Evolutionary conservation across 2,113 vertebrate species (phyloP), one percentile per base, ranked within the genome.

Genomic region (Cephalopterus ornatus): DNA sequence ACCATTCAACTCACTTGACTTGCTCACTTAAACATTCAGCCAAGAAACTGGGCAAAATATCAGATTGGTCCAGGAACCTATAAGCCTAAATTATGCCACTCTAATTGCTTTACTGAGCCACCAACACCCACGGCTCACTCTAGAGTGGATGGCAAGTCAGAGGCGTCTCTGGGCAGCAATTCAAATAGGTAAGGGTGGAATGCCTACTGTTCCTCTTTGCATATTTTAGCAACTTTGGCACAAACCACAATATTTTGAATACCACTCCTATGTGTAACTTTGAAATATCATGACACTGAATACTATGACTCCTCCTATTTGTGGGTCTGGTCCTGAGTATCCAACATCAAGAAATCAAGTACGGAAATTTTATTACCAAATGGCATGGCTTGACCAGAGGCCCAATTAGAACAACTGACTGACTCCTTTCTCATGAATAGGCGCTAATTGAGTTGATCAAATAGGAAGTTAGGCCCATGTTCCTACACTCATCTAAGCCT

Each of bases 51-150:
- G 32, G 56, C 19, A 65, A 91, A 91, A 78, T 9, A 26, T 28
- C 41, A 82, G 30, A 41, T 0, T 46, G 46, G 35, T 23, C 26
- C 46, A 77, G 42, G 1, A 2, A 59, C 0, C 1, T 30, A 18
- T 46, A 80, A 80, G 2, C 12, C 23, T 20, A 42, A 93, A 94
- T 63, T 11, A 39, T 50, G 23, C 2, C 32, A 44, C 19, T 49
- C 41, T 1, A 62, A 46, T 41, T 8, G 20, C 30, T 58, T 83
- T 73, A 14, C 78, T 20, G 49, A 68, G 24, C 19, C 50, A 66
- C 6, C 23, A 37, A 35, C 46, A 61, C 4, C 15, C 18, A 19
- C 1, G 12, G 22, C 13, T 90, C 16, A n/a, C 56, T 67, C 68
- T 32, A 14, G 56, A 72, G 39, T 35, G 52, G 78, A 39, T 4